Evolutionary conservation across 2,113 vertebrate genomes (phyloP).

Genomic region (Myrmecophaga tridactyla): DNA sequence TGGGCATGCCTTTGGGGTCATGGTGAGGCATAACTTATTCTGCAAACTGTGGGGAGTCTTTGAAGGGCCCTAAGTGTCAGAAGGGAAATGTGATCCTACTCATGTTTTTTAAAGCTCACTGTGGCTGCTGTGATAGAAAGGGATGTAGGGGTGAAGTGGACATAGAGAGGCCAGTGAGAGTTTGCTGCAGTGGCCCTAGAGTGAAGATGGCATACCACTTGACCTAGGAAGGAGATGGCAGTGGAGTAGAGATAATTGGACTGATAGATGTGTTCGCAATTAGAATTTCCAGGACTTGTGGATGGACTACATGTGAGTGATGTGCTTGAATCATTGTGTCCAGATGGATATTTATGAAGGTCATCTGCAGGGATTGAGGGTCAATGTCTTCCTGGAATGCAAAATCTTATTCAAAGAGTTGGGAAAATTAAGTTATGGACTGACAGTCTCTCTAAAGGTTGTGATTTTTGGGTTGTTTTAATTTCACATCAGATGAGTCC

Average conservation of each 20-base stretch:
- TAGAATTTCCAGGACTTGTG: not conserved
- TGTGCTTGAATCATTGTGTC: not conserved
- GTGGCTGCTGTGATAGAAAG: not conserved
- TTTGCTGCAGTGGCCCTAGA: not conserved
- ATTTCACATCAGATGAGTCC: not conserved
- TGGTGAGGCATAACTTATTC: not conserved
- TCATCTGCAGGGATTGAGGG: not conserved
- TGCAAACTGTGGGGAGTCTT: not conserved
- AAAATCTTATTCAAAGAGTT: not conserved
- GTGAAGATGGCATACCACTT: not conserved
- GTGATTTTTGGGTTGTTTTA: not conserved
- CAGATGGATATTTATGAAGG: not conserved
- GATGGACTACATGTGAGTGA: not conserved
- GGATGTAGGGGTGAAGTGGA: not conserved
- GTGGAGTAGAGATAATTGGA: not conserved
- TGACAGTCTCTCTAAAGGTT: not conserved
- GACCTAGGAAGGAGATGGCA: not conserved
- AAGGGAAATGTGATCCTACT: not conserved
- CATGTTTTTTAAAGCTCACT: not conserved
- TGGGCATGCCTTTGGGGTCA: not conserved
- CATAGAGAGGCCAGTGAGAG: not conserved
- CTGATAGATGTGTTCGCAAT: not conserved
- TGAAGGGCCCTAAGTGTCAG: not conserved
- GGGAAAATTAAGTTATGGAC: not conserved
- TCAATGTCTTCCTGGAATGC: not conserved